These are phyloP conservation scores for Mallotus villosus DNA, from an alignment of 2,797 vertebrate species.

Conservation along the genomic window DNA sequence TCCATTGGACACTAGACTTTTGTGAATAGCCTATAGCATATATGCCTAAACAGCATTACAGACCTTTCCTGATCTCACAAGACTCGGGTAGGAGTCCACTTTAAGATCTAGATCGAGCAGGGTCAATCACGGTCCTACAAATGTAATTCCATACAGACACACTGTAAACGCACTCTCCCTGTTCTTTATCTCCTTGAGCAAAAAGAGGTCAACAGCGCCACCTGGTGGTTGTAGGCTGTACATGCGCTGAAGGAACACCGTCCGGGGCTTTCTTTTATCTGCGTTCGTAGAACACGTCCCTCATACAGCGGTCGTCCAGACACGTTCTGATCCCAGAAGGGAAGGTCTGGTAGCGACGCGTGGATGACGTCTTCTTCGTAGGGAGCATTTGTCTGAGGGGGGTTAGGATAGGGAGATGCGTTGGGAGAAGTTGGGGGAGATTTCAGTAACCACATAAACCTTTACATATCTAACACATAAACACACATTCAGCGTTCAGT, in stretches of 20 bases:
- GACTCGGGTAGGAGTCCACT: no score
- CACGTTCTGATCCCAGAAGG: constrained; percentile 20
- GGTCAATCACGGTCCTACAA: no score
- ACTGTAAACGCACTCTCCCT: background rate
- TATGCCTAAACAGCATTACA: no score
- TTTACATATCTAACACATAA: background rate
- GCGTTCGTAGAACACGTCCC: constrained; percentile 21
- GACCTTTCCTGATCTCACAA: no score
- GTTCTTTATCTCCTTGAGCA: background rate
- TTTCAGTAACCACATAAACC: background rate
- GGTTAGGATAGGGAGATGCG: background rate
- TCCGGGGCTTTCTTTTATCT: constrained; percentile 11
- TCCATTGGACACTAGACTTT: no score
- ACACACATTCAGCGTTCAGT: background rate
- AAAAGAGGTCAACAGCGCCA: constrained; percentile 41
- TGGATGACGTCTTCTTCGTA: background rate
- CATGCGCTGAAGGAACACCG: constrained; percentile 9
- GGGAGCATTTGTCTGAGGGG: background rate
- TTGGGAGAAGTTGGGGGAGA: background rate
- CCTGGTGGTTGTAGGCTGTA: constrained; percentile 47
- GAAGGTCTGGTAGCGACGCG: constrained; percentile 29
- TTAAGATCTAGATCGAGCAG: no score
- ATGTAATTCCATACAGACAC: background rate
- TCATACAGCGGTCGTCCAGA: constrained; percentile 11
- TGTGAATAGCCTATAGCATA: no score